Evolutionary conservation across 2,888 invertebrate genomes (phyloP).

Genomic region (Ichneumon xanthorius): DNA sequence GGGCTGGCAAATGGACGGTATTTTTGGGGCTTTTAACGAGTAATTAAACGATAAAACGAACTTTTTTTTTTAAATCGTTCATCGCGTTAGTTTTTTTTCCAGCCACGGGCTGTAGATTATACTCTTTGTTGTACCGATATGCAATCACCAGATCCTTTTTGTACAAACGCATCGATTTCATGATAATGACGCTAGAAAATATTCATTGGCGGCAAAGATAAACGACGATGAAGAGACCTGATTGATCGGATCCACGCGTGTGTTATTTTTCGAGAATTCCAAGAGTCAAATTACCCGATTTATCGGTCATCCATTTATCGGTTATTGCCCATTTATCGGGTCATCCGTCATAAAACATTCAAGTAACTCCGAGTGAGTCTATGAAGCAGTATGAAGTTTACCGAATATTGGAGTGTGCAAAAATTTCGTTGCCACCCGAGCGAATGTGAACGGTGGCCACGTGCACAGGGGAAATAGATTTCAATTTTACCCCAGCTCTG

Average conservation of each 20-base stretch:
- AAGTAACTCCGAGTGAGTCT: too few relatives aligned
- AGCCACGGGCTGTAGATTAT: background rate
- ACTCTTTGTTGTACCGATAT: background rate
- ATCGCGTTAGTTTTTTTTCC: background rate
- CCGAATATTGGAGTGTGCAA: background rate
- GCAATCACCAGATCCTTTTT: too few relatives aligned
- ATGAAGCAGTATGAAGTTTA: background rate
- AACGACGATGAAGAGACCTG: too few relatives aligned
- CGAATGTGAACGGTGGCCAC: slow-evolving; percentile 14
- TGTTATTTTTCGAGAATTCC: too few relatives aligned
- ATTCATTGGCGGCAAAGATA: too few relatives aligned
- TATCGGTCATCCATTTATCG: too few relatives aligned
- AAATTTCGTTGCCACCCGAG: background rate
- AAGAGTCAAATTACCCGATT: too few relatives aligned
- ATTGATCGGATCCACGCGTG: too few relatives aligned
- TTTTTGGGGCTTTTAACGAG: background rate
- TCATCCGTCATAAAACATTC: too few relatives aligned
- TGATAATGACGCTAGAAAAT: too few relatives aligned
- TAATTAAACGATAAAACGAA: background rate
- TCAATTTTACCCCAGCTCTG: slow-evolving; percentile 17
- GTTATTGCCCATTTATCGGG: too few relatives aligned
- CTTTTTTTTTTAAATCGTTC: background rate
- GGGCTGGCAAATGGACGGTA: background rate
- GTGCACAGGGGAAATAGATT: slow-evolving; percentile 13
- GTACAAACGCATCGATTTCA: too few relatives aligned